These are phyloP conservation scores for Helarctos malayanus DNA, from an alignment of 2,797 vertebrate genomes.

Conservation along the genomic window DNA sequence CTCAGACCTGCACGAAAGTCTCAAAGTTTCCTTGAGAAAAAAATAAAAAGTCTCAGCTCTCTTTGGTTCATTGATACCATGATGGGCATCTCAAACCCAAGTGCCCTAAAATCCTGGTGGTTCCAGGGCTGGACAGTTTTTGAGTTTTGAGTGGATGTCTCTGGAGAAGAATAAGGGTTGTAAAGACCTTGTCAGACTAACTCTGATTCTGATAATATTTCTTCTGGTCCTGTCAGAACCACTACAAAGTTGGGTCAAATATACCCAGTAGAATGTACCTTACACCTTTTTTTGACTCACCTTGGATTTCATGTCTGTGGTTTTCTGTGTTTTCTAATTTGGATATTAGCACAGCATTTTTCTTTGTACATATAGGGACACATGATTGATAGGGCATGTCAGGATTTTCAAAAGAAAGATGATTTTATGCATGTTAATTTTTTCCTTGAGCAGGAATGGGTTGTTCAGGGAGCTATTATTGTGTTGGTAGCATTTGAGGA, in stretches of 20 bases:
- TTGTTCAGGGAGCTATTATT: slow-evolving; percentile 26
- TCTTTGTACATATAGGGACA: not conserved
- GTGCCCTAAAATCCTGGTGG: not conserved
- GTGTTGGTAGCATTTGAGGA: slow-evolving; percentile 22
- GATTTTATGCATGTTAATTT: slow-evolving; percentile 49
- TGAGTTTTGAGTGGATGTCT: slow-evolving; percentile 11
- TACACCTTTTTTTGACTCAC: not conserved
- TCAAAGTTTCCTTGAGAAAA: not conserved
- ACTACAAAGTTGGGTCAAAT: slow-evolving; percentile 29
- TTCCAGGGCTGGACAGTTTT: not conserved
- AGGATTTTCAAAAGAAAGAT: slow-evolving; percentile 45
- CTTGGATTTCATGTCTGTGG: slow-evolving; percentile 30
- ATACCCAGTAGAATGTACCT: not conserved
- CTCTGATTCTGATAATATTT: slow-evolving; percentile 13
- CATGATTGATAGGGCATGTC: not conserved
- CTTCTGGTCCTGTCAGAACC: slow-evolving; percentile 14
- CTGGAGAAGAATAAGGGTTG: not conserved
- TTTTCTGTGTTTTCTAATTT: slow-evolving; percentile 50
- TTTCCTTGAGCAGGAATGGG: not conserved
- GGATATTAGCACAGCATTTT: slow-evolving; percentile 4
- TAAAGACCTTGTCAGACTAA: not conserved
- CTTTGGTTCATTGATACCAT: not conserved
- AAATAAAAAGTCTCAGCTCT: not conserved
- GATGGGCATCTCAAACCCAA: not conserved
- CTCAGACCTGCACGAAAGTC: not conserved